A percentile compares a stretch with the other conserved stretches of the same genome.
phyloP scores from a whole-genome alignment of 2,797 vertebrate genomes.

The Holocentrus rufus region DNA sequence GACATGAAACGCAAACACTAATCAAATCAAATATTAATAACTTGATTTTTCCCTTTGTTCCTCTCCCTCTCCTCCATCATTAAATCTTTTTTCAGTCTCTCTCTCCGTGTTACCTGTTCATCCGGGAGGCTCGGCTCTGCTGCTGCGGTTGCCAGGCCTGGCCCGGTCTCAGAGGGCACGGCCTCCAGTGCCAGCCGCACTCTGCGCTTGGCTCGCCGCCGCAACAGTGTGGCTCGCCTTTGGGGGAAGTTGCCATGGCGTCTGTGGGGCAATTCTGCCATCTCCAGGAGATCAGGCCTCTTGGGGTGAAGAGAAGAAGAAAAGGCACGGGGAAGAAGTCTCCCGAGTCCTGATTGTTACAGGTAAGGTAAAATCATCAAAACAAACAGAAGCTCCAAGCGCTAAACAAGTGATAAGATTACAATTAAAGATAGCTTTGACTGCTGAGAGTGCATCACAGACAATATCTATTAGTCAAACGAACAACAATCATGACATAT shows the following conservation, averaged over 20 bases:
- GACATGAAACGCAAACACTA: not conserved
- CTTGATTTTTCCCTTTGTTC: not conserved
- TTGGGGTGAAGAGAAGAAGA: constrained; percentile 41
- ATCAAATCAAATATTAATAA: not conserved
- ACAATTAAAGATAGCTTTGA: not conserved
- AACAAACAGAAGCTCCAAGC: constrained; percentile 37
- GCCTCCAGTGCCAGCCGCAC: constrained; percentile 32
- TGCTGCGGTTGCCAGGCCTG: constrained; percentile 20
- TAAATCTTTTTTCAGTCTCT: not conserved
- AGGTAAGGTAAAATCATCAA: constrained; percentile 11
- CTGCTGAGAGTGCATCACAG: not conserved
- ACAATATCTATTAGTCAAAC: not conserved
- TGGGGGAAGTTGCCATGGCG: constrained; percentile 71
- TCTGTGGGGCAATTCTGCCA: constrained; percentile 52
- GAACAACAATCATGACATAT: not conserved
- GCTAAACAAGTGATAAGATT: not conserved
- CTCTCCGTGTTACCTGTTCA: constrained; percentile 38
- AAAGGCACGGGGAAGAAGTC: constrained; percentile 49
- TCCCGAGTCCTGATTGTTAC: constrained; percentile 45
- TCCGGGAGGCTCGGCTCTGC: constrained; percentile 11
- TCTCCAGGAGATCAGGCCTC: constrained; percentile 60
- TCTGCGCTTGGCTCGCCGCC: constrained; percentile 37
- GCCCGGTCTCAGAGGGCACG: constrained; percentile 50
- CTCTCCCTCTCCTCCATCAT: not conserved
- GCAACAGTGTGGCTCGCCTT: constrained; percentile 52